A percentile compares a stretch with the other conserved stretches of the same genome.
phyloP scores from a whole-genome alignment of 2,113 vertebrate genomes.

The Leucoraja erinaceus region DNA sequence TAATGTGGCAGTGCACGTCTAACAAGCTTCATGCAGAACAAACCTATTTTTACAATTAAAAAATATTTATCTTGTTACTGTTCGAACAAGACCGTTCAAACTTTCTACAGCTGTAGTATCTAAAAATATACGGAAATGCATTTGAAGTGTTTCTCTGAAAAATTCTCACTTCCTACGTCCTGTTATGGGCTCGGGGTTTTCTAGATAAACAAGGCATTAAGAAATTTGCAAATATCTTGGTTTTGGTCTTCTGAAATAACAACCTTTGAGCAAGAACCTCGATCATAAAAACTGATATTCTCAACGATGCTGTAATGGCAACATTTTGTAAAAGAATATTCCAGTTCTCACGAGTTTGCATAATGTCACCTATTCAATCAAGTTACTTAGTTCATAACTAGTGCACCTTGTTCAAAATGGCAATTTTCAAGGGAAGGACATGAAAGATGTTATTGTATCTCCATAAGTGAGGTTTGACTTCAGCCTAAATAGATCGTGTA shows the following conservation, averaged over 20 bases:
- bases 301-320: not conserved
- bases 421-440: not conserved
- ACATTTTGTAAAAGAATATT: not conserved
- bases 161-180: not conserved
- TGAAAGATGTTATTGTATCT: not conserved
- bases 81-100: too few species aligned
- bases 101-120: not conserved
- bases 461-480: not conserved
- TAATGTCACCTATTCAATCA: not conserved
- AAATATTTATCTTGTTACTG: not conserved
- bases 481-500: not conserved
- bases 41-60: not conserved
- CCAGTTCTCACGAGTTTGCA: not conserved
- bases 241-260: not conserved
- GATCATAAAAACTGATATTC: slow-evolving; percentile 22
- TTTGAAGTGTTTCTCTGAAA: not conserved
- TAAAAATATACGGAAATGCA: not conserved
- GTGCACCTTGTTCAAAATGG: not conserved
- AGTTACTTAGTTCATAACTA: not conserved
- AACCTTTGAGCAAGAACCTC: not conserved
- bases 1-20: not conserved
- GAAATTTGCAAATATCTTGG: not conserved
- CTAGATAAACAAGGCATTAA: not conserved
- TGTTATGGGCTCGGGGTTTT: not conserved
- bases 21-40: not conserved